These are phyloP conservation scores for Laterallus jamaicensis DNA, from an alignment of 2,113 vertebrate species.

Conservation along the genomic window DNA sequence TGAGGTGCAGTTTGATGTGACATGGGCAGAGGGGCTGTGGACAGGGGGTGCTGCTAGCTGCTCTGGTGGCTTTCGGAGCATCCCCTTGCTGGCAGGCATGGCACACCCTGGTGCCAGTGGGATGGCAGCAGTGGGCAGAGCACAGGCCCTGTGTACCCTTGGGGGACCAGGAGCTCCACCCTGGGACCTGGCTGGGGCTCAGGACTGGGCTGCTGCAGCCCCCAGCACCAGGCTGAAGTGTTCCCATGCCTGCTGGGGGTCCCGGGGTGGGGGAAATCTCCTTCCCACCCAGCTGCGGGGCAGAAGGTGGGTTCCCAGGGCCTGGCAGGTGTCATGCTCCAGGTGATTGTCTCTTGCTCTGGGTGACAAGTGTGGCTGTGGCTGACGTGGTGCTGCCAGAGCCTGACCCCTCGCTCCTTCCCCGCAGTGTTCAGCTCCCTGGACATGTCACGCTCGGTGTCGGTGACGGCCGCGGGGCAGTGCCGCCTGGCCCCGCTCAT, in stretches of 20 bases:
- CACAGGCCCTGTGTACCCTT: rapidly evolving
- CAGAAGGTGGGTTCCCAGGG: rapidly evolving
- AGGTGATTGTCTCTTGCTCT: background rate
- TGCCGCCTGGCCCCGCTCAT: conserved; percentile 97
- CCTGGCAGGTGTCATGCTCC: background rate
- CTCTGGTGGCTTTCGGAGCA: background rate
- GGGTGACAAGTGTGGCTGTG: rapidly evolving
- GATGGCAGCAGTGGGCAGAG: background rate
- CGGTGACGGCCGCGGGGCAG: conserved; percentile 91
- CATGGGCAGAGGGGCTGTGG: background rate
- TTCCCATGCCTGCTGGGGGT: background rate
- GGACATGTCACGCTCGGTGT: conserved; percentile 97
- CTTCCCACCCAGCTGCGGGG: rapidly evolving
- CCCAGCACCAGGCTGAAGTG: background rate
- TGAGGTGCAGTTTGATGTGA: rapidly evolving
- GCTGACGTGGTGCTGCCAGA: rapidly evolving
- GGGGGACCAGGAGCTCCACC: background rate
- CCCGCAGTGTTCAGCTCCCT: conserved; percentile 91
- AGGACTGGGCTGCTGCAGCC: background rate
- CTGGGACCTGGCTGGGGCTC: rapidly evolving
- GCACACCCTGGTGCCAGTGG: background rate
- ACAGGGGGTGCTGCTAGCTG: background rate
- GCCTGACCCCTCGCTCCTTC: background rate
- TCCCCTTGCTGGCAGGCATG: rapidly evolving
- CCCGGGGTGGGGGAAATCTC: background rate